Base-by-base conservation (phyloP, 2,888 invertebrate genomes). In the Odontocerum albicorne region DNA sequence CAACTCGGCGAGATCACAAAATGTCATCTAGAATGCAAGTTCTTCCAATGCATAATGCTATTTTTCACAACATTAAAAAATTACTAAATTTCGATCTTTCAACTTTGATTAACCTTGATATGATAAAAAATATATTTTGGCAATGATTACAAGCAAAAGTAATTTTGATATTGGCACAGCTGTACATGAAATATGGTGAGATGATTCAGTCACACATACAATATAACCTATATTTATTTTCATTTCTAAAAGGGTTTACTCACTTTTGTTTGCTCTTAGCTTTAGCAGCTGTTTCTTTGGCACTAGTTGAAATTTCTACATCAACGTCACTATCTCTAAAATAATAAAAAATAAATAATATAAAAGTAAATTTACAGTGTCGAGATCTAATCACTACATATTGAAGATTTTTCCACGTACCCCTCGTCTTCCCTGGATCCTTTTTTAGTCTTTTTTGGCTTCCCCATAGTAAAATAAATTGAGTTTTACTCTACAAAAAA, bases 381-480 rank as follows among this genome's bases (percentile, higher is more conserved):
- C 33, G 39, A 38, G 6, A 7, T 38, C 27, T 6, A 15, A 38
- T 16, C 8, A 22, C n/a, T n/a, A n/a, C n/a, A n/a, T n/a, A n/a
- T n/a, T n/a, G n/a, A n/a, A n/a, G 65, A 65, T 63, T 64, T 63
- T 65, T 62, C 62, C 65, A 72, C 80, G 82, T 75, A 88, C 88
- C 86, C 84, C 66, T 89, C 88, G 64, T 88, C 88, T 63, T 83
- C 85, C 69, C 82, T 81, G 70, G 80, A 82, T 73, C 83, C 84
- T 79, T 88, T 89, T 77, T 88, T 88, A 71, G 86, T 85, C 75
- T 89, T 90, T 82, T 89, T 90, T 71, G 86, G 81, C 78, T 90
- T 90, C 69, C 87, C 89, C 90, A 88, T 88, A 63, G 13, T 35
- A 42, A n/a, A n/a, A n/a, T n/a, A n/a, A n/a, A n/a, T n/a, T n/a